Evolutionary conservation across 2,113 vertebrate species (phyloP), one percentile per base, ranked within the genome.

Genomic region (Tamias sibiricus): DNA sequence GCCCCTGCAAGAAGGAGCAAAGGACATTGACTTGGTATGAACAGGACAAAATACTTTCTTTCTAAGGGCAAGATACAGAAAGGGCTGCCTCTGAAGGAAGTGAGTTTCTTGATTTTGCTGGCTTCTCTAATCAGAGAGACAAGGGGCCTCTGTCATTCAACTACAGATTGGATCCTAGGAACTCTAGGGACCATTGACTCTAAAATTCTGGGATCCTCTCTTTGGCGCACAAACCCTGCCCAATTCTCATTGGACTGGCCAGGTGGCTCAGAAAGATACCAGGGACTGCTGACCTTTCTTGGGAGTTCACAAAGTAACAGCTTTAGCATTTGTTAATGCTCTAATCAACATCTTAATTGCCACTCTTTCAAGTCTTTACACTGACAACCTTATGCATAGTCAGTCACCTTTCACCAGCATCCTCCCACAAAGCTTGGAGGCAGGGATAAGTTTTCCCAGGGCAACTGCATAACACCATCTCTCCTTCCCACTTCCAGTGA

Each of bases 401-500:
- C 69, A 88, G 76, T 86, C 69, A 88, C 28, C 44, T 26, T 35
- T 20, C 35, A 71, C 37, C 44, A 37, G 2, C 80, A 87, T 35
- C n/a, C 32, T 59, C 26, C 80, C 87, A 24, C 69, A 79, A 90
- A 83, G 49, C 80, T 44, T 90, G 40, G 69, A 79, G 81, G 40
- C 84, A 59, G 47, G 26, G 28, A 87, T 66, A 57, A 87, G 59
- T 83, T 82, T 95, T 68, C 32, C 57, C 42, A 91, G 74, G 79
- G 30, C 72, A 76, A 87, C 84, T 95, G 87, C 87, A 84, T 92
- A 94, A 80, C 49, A 90, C 76, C 49, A 95, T 90, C 87, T 94
- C 91, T 88, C 92, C 80, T 71, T 89, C 95, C 90, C 83, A 6
- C 42, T 94, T 75, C 59, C 71, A 98, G 83, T 71, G 79, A 97